phyloP scores from a whole-genome alignment of 1,140 invertebrate species.

The Heterodera carotae region DNA sequence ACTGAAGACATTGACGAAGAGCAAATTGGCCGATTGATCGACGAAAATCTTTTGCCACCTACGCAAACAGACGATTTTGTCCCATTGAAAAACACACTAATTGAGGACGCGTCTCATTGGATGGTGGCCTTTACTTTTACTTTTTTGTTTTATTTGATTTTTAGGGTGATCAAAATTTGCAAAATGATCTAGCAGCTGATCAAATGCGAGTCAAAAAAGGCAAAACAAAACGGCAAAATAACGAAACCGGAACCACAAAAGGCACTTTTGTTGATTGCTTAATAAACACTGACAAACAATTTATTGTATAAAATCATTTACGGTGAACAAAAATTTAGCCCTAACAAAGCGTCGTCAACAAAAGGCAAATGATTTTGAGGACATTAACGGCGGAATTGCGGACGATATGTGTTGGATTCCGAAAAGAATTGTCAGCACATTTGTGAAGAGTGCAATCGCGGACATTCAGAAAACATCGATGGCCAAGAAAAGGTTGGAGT shows the following conservation, averaged over 20 bases:
- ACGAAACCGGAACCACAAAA: not conserved
- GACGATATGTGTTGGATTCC: constrained; percentile 17
- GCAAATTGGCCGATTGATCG: not conserved
- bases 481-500: not conserved
- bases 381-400: not conserved
- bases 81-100: not conserved
- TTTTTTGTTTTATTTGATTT: not conserved
- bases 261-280: not conserved
- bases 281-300: no score
- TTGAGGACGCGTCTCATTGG: constrained; percentile 8
- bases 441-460: not conserved
- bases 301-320: not conserved
- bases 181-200: not conserved
- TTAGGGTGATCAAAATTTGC: not conserved
- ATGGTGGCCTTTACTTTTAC: not conserved
- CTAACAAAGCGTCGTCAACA: not conserved
- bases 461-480: not conserved
- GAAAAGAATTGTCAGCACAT: not conserved
- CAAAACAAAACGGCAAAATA: not conserved
- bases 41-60: not conserved
- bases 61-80: not conserved
- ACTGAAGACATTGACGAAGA: not conserved
- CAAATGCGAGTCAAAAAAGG: not conserved
- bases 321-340: not conserved
- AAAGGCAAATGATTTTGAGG: not conserved